These are phyloP conservation scores for Eremophila alpestris DNA, from an alignment of 2,797 vertebrate genomes.

Conservation along the genomic window DNA sequence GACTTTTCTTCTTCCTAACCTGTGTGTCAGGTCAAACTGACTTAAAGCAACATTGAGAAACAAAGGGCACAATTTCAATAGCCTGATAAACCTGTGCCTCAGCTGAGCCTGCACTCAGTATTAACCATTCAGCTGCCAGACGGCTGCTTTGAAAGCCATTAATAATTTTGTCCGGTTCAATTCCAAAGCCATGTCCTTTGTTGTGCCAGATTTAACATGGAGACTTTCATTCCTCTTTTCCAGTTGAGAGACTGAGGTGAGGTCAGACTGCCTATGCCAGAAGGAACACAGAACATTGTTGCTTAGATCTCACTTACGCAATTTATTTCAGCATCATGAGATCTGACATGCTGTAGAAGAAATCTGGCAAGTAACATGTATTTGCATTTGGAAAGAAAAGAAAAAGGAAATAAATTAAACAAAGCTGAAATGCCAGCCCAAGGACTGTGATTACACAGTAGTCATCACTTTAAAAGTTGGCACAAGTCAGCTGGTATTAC, in stretches of 20 bases:
- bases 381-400: conserved; percentile 40
- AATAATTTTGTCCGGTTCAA: background rate
- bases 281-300: background rate
- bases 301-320: background rate
- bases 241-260: background rate
- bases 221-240: background rate
- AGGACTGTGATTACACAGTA: background rate
- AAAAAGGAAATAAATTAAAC: background rate
- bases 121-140: background rate
- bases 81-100: background rate
- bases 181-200: background rate
- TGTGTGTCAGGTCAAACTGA: background rate
- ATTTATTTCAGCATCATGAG: background rate
- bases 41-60: background rate
- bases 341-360: background rate
- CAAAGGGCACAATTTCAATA: background rate
- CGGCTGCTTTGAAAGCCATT: background rate
- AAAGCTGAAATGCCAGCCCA: conserved; percentile 5
- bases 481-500: background rate
- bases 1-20: background rate
- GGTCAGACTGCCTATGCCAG: background rate
- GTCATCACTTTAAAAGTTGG: conserved; percentile 29
- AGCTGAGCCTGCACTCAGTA: background rate
- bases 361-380: conserved; percentile 1
- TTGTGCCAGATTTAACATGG: background rate